Conservation (phyloP, 2,797 vertebrate genomes). For the Erethizon dorsatum region DNA sequence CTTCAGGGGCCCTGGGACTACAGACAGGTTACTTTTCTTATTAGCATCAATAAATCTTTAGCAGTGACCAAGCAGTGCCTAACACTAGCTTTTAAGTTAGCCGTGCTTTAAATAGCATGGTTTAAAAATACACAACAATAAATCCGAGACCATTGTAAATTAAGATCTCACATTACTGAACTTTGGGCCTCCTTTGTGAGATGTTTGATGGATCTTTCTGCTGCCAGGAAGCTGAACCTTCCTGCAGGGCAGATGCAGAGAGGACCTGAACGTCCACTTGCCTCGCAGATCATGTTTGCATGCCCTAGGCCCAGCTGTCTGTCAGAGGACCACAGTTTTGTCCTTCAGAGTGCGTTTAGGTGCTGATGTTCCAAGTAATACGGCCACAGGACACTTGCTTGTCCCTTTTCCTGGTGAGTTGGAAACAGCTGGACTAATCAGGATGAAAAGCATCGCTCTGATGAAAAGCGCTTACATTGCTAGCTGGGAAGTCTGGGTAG, state of each 20-base stretch:
- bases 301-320: not conserved
- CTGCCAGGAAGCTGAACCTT: conserved; percentile 74
- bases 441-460: not conserved
- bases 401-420: conserved; percentile 18
- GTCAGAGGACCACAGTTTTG: not conserved
- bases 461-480: fast-evolving
- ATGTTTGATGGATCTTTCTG: conserved; percentile 80
- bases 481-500: no score
- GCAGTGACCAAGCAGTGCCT: conserved; percentile 70
- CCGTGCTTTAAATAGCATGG: conserved; percentile 80
- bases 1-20: conserved; percentile 67
- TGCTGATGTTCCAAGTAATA: conserved; percentile 48
- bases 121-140: conserved; percentile 78
- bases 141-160: conserved; percentile 80
- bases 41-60: conserved; percentile 70
- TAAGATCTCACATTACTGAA: conserved; percentile 71
- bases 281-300: conserved; percentile 39
- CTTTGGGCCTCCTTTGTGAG: conserved; percentile 82
- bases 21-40: conserved; percentile 75
- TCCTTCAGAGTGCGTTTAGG: conserved; percentile 65
- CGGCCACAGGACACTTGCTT: conserved; percentile 47
- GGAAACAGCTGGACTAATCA: not conserved
- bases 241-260: conserved; percentile 50
- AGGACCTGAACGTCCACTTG: conserved; percentile 66
- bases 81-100: conserved; percentile 83